These are phyloP conservation scores for Nipponia nippon DNA, from an alignment of 2,113 vertebrate genomes.

Conservation along the genomic window DNA sequence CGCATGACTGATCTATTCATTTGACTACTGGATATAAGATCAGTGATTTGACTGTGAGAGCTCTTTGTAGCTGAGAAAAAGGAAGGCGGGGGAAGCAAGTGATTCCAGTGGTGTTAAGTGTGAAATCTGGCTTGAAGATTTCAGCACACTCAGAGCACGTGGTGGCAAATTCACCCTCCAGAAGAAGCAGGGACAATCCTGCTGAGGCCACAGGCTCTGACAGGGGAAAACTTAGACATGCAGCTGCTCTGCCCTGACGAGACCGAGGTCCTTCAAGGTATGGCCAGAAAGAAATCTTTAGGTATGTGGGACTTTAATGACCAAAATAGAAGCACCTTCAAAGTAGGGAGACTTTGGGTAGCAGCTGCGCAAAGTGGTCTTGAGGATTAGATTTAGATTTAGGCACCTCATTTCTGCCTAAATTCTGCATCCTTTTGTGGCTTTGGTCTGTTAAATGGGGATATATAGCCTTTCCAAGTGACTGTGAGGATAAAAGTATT, in stretches of 20 bases:
- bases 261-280: not conserved
- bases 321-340: not conserved
- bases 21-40: not conserved
- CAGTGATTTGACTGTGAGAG: not conserved
- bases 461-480: not conserved
- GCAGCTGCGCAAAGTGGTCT: not conserved
- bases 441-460: slow-evolving; percentile 28
- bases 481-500: slow-evolving; percentile 58
- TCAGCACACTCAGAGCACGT: not conserved
- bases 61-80: not conserved
- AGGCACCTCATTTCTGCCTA: not conserved
- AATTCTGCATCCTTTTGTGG: not conserved
- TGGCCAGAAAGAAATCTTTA: not conserved
- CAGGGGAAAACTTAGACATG: not conserved
- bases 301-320: not conserved
- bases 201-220: not conserved
- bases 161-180: not conserved
- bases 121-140: not conserved
- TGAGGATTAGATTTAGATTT: not conserved
- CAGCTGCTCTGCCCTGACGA: not conserved
- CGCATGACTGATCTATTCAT: not conserved
- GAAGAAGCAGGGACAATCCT: not conserved
- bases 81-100: accelerated
- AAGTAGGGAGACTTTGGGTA: not conserved
- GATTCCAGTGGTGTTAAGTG: not conserved